These are phyloP conservation scores for Alitta virens DNA, from an alignment of 2,888 invertebrate species.

Conservation along the genomic window DNA sequence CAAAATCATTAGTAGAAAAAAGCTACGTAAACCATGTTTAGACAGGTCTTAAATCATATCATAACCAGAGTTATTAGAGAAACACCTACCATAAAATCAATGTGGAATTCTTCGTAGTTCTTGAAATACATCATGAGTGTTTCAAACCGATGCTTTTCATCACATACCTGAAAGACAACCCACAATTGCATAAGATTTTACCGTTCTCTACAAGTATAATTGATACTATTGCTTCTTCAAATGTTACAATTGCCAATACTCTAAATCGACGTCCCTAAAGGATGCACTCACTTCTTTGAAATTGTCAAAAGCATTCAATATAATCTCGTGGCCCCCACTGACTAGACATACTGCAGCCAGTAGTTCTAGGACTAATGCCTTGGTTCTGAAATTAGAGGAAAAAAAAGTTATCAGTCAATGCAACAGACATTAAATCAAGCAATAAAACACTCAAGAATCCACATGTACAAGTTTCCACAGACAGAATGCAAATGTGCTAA, in stretches of 20 bases:
- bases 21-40: no score
- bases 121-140: constrained; percentile 97
- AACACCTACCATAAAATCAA: constrained; percentile 91
- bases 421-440: no score
- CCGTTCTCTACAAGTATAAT: no score
- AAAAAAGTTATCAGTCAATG: no score
- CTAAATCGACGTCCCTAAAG: no score
- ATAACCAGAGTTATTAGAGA: no score
- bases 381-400: constrained; percentile 70
- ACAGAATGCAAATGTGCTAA: not conserved
- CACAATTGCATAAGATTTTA: no score
- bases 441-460: no score
- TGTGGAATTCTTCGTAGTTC: constrained; percentile 93
- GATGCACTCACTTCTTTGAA: constrained; percentile 74
- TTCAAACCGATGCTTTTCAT: constrained; percentile 84
- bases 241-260: no score
- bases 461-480: not conserved
- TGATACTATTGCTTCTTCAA: no score
- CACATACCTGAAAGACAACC: constrained; percentile 52
- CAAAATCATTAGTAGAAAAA: no score
- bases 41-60: no score
- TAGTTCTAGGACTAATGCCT: constrained; percentile 93
- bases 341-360: constrained; percentile 97
- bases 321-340: constrained; percentile 98
- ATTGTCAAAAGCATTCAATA: constrained; percentile 93